Conservation (phyloP, 2,797 vertebrate species). For the Micrastur ruficollis region DNA sequence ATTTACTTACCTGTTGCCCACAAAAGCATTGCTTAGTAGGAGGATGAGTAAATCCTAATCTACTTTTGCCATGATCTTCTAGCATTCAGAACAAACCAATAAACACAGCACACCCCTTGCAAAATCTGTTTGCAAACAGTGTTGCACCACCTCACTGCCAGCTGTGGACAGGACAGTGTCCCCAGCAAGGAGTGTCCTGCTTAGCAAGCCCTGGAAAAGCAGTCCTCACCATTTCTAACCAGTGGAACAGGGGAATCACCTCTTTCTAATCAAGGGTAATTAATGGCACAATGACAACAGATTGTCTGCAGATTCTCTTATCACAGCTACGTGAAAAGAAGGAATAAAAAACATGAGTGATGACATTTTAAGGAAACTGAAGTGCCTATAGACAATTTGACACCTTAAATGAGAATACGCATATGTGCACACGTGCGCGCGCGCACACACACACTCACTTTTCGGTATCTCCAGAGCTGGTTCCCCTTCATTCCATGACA, state of each 20-base stretch:
- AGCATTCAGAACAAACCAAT: not conserved
- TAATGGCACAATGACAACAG: not conserved
- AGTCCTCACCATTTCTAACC: not conserved
- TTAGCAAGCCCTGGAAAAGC: not conserved
- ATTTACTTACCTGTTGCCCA: not conserved
- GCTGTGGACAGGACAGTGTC: not conserved
- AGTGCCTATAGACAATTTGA: not conserved
- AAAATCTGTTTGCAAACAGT: not conserved
- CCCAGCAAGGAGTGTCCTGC: not conserved
- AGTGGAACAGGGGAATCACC: not conserved
- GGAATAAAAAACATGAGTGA: not conserved
- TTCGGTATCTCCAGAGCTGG: constrained; percentile 93
- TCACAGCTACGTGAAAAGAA: not conserved
- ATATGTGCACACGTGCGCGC: no score
- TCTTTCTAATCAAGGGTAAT: not conserved
- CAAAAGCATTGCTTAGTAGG: not conserved
- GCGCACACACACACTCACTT: constrained; percentile 76
- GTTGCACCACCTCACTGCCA: not conserved
- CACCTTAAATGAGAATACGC: not conserved
- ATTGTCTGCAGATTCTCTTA: not conserved
- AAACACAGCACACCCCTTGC: not conserved
- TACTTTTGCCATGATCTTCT: not conserved
- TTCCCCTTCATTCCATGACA: constrained; percentile 97
- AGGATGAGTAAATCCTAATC: not conserved
- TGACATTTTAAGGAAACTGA: not conserved